A percentile compares a stretch with the other conserved stretches of the same genome.
phyloP scores from a whole-genome alignment of 2,797 vertebrate species.

The Huso huso region DNA sequence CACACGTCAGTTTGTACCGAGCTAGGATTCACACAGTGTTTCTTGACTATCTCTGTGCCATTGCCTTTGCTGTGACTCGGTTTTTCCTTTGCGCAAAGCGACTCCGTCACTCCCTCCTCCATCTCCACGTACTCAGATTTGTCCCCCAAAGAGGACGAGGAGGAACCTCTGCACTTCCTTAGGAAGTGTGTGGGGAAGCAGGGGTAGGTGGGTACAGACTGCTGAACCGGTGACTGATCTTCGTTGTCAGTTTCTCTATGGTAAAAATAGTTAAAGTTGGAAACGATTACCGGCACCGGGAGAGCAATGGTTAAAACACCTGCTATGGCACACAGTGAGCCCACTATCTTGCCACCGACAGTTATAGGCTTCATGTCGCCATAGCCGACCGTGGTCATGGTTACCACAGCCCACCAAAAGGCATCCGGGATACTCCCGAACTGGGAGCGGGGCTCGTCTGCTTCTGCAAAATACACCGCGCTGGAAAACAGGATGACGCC shows the following conservation, averaged over 20 bases:
- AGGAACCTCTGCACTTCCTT: conserved; percentile 82
- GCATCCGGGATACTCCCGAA: conserved; percentile 98
- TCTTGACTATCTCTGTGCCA: conserved; percentile 85
- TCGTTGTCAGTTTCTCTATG: conserved; percentile 96
- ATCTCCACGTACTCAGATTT: conserved; percentile 98
- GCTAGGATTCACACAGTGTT: conserved; percentile 85
- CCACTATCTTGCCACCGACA: conserved; percentile 95
- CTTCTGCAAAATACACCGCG: conserved; percentile 96
- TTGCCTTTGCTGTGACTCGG: conserved; percentile 83
- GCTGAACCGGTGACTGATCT: conserved; percentile 75
- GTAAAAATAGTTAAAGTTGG: conserved; percentile 99
- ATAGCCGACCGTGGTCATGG: conserved; percentile 98
- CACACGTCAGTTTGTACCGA: conserved; percentile 98
- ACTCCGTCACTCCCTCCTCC: conserved; percentile 96
- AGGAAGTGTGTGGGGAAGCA: conserved; percentile 85
- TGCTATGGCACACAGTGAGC: conserved; percentile 94
- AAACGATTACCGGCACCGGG: conserved; percentile 97
- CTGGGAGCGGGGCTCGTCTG: conserved; percentile 88
- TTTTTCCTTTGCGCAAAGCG: conserved; percentile 85
- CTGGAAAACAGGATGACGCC: conserved; percentile 98
- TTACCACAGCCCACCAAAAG: conserved; percentile 99
- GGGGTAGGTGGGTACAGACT: conserved; percentile 42
- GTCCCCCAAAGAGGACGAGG: conserved; percentile 80
- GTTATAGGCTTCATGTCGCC: conserved; percentile 99
- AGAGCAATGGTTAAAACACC: conserved; percentile 97